Conservation (phyloP, 2,113 vertebrate species). For the Periophthalmus modestus region DNA sequence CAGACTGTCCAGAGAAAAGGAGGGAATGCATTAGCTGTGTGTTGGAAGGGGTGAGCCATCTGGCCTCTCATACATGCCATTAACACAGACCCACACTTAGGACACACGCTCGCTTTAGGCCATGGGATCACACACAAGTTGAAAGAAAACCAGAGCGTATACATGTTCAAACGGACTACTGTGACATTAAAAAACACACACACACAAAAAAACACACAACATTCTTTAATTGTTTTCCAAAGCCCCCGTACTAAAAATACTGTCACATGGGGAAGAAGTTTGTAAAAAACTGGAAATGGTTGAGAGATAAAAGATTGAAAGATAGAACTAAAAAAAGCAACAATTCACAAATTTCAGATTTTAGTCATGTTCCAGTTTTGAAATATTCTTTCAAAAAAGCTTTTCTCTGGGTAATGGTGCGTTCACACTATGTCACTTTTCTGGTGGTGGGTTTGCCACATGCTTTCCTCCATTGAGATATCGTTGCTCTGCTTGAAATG, state of each 20-base stretch:
- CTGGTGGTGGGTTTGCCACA: too few species aligned
- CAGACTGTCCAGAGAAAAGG: constrained; percentile 16
- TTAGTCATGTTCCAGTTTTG: not conserved
- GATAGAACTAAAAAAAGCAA: not conserved
- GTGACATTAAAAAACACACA: constrained; percentile 22
- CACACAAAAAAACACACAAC: constrained; percentile 36
- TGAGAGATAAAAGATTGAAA: not conserved
- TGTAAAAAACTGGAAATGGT: constrained; percentile 5
- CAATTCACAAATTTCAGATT: not conserved
- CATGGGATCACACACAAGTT: not conserved
- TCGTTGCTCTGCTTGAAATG: too few species aligned
- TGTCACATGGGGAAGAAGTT: constrained; percentile 37
- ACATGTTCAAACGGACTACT: constrained; percentile 14
- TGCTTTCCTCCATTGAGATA: too few species aligned
- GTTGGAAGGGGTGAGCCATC: constrained; percentile 21
- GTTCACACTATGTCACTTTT: too few species aligned
- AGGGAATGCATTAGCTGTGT: constrained; percentile 16
- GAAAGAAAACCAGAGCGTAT: constrained; percentile 8
- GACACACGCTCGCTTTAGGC: not conserved
- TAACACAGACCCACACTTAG: constrained; percentile 4
- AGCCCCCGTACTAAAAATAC: constrained; percentile 14
- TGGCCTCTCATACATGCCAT: constrained; percentile 28
- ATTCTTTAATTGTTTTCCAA: constrained; percentile 55
- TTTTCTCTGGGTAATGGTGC: not conserved
- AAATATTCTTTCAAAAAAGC: not conserved